Evolutionary conservation across 2,113 vertebrate species (phyloP), one percentile per base, ranked within the genome.

Genomic region (human): DNA sequence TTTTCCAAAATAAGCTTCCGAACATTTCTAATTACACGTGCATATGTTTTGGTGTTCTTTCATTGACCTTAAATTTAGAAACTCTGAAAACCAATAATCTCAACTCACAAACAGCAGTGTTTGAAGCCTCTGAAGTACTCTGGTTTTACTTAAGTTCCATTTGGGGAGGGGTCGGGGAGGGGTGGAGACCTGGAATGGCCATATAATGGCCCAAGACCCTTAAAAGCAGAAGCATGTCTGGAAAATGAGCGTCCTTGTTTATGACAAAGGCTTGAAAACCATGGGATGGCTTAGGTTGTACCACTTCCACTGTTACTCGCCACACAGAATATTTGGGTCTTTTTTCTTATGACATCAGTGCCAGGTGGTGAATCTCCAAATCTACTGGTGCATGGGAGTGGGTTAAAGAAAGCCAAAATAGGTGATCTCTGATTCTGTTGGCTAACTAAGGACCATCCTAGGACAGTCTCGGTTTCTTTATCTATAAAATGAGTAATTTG

Each of bases 1-100:
- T 89, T 91, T 90, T 83, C 68, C 38, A 55, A 38, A 90, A 68
- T 52, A 76, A 89, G 45, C 59, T 66, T 83, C 52, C 25, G 45
- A 50, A 83, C 10, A 38, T 82, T 22, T 86, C 83, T 43, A 16
- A 23, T 68, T 87, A n/a, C 18, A 38, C 45, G 5, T 48, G 13
- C 6, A 1, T 66, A 45, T 9, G 2, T 57, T 72, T 55, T 40
- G 13, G 66, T 0, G 0, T 52, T 83, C 40, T 79, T 87, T 30
- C 68, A 45, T 11, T n/a, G 38, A 70, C n/a, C 40, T 79, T 84
- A 78, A 72, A 81, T 64, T 57, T 70, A 79, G 78, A 55, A 87
- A 48, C 32, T 61, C 78, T 57, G 25, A 38, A 38, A 32, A 55
- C 9, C 68, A 40, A 2, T 40, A 13, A 11, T 52, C 27, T 57